These are phyloP conservation scores for Vulpes ferrilata DNA, from an alignment of 2,113 vertebrate species.

Conservation along the genomic window DNA sequence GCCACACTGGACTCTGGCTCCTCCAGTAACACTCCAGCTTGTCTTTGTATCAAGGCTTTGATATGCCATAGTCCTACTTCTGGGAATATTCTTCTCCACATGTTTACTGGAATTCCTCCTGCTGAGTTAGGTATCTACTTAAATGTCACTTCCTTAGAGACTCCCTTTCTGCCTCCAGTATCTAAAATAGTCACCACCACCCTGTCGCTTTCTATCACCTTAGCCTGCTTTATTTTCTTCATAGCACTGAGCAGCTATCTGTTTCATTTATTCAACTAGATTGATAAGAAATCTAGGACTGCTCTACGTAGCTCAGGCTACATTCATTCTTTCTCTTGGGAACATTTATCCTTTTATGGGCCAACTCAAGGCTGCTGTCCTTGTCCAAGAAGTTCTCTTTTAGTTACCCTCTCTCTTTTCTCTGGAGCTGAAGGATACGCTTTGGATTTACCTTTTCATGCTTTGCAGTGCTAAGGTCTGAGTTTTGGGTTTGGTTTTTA, in stretches of 20 bases:
- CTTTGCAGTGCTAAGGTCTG: background rate
- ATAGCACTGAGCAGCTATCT: background rate
- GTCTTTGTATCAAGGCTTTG: background rate
- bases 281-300: background rate
- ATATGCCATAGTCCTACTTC: background rate
- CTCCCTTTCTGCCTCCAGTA: background rate
- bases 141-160: background rate
- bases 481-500: background rate
- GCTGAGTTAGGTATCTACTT: background rate
- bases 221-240: background rate
- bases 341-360: background rate
- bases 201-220: background rate
- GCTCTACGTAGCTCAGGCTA: background rate
- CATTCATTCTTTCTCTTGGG: background rate
- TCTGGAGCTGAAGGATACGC: background rate
- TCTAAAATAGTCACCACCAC: background rate
- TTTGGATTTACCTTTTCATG: background rate
- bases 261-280: background rate
- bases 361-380: background rate
- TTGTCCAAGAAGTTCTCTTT: background rate
- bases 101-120: background rate
- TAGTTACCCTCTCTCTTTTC: background rate
- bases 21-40: background rate
- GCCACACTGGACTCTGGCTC: background rate
- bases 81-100: background rate